Percentiles rank a stretch among this genome's conserved stretches.
Conservation (phyloP, 2,797 vertebrate species). For the Oryzias dopingdopingensis region DNA sequence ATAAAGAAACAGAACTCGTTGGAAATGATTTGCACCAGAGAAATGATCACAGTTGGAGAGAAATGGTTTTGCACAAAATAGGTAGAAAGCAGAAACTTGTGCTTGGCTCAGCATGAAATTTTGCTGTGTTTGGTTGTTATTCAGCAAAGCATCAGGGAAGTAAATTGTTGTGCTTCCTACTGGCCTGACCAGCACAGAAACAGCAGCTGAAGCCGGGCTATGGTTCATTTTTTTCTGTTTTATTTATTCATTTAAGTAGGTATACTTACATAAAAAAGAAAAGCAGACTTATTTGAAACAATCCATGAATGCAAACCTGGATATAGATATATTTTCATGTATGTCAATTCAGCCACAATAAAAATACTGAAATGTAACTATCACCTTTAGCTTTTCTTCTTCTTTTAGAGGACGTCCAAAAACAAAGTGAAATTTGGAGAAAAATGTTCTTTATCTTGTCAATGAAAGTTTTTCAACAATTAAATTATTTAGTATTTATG, state of each 20-base stretch:
- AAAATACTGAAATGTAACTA: too few relatives aligned
- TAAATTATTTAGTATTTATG: too few relatives aligned
- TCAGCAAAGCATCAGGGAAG: conserved; percentile 22
- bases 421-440: too few relatives aligned
- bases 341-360: too few relatives aligned
- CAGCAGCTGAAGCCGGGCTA: background rate
- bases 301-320: too few relatives aligned
- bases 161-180: conserved; percentile 44
- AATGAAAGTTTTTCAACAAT: too few relatives aligned
- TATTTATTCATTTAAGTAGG: background rate
- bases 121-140: conserved; percentile 30
- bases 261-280: conserved; percentile 1
- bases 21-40: conserved; percentile 42
- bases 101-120: conserved; percentile 33
- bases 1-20: conserved; percentile 38
- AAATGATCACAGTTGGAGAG: conserved; percentile 18
- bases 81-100: conserved; percentile 25
- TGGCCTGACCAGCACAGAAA: conserved; percentile 18
- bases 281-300: background rate
- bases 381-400: too few relatives aligned
- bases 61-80: conserved; percentile 17
- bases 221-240: conserved; percentile 5
- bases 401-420: too few relatives aligned
- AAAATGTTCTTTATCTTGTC: too few relatives aligned
- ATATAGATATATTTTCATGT: too few relatives aligned